Conservation (phyloP, 1,140 invertebrate genomes). For the Conus betulinus region DNA sequence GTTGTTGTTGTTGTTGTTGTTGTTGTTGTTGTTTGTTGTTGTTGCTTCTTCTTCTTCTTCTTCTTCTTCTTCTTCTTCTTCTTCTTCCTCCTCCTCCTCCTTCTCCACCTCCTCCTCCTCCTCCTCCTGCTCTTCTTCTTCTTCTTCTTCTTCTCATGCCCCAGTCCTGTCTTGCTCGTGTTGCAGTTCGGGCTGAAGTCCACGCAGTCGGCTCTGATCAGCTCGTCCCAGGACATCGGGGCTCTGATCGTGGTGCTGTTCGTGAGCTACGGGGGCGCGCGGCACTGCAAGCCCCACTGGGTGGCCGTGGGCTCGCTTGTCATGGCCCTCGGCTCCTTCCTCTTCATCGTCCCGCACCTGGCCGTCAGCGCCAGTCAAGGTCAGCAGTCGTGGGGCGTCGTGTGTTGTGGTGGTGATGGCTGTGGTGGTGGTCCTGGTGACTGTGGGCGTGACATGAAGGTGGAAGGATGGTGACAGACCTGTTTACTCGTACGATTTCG, state of each 20-base stretch:
- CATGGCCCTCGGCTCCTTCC: constrained; percentile 60
- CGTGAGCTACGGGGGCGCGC: constrained; percentile 55
- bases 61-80: neutral
- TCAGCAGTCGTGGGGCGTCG: neutral
- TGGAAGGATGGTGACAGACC: no score
- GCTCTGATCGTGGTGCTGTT: constrained; percentile 56
- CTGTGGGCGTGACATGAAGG: no score
- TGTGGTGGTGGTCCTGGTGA: neutral
- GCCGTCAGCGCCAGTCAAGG: constrained; percentile 29
- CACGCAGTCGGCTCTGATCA: constrained; percentile 57
- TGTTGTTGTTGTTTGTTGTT: no score
- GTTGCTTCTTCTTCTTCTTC: neutral
- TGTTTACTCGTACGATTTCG: no score
- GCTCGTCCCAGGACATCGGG: constrained; percentile 61
- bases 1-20: no score
- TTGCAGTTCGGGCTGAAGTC: constrained; percentile 49
- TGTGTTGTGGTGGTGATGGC: neutral
- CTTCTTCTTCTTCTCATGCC: neutral
- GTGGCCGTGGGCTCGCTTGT: constrained; percentile 55
- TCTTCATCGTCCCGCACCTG: constrained; percentile 65
- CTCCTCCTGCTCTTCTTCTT: neutral
- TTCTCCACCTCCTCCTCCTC: neutral
- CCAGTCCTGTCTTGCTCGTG: no score
- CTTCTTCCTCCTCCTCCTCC: neutral
- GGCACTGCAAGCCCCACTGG: constrained; percentile 52